Evolutionary conservation across 2,113 vertebrate species (phyloP), one percentile per base, ranked within the genome.

Genomic region (Pithys albifrons): DNA sequence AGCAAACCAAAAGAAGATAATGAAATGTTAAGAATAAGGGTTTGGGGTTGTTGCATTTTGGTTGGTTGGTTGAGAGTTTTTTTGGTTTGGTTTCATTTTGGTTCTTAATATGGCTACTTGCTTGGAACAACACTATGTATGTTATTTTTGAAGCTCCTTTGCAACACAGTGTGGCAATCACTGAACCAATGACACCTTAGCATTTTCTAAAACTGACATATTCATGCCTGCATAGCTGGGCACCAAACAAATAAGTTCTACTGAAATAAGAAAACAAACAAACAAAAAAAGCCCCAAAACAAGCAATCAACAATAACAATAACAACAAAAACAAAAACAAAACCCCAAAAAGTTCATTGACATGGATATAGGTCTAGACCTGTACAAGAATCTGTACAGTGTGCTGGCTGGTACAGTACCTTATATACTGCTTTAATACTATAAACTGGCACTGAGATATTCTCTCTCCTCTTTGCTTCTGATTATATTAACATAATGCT

Each of bases 11-110:
- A 89, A 48, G 7, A 64, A 48, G 14, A 76, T 2, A 81, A 51
- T n/a, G 2, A 73, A 39, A n/a, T n/a, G 12, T 27, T 59, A 17
- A 23, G 24, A 67, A 41, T n/a, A 31, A 46, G 1, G 2, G 12
- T 48, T 83, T 37, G 9, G 1, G 1, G 5, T 23, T 41, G 16
- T 33, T 75, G 4, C 0, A 1, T 13, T 61, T 37, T 35, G 9
- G 4, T 48, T 52, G 12, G 0, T 31, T 29, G 9, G 16, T 45
- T 45, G 45, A 45, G 45, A 17, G 33, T 52, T 66, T 41, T 41
- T 41, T 41, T 41, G 41, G 9, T 8, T 55, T 52, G 12, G 22
- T 43, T 69, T 19, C 1, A 0, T 8, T n/a, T 75, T 43, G 41
- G 14, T 73, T 45, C 73, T 39, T 27, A 61, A n/a, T 27, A 28